Conservation (phyloP, 2,888 invertebrate species). For the Brachypalpus laphriformis region DNA sequence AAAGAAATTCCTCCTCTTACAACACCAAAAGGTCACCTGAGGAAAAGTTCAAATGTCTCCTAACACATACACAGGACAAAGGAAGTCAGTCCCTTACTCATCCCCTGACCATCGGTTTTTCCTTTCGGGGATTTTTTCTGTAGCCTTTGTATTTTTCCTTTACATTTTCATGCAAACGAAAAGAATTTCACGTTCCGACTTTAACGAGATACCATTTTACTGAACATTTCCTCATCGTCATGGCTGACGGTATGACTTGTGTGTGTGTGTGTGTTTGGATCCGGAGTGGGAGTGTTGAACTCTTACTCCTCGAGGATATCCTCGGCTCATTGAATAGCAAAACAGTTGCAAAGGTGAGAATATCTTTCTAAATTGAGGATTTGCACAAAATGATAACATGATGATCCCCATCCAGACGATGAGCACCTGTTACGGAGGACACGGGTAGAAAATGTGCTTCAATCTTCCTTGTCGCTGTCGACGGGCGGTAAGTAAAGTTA, state of each 20-base stretch:
- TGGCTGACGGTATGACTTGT: too few species aligned
- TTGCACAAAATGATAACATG: conserved; percentile 63
- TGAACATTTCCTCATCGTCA: conserved; percentile 10
- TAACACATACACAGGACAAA: not conserved
- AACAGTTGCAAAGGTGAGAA: conserved; percentile 68
- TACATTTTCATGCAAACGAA: conserved; percentile 26
- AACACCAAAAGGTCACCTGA: conserved; percentile 45
- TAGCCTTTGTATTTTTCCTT: not conserved
- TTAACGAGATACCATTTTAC: conserved; percentile 50
- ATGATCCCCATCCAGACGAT: conserved; percentile 52
- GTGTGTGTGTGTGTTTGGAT: not conserved
- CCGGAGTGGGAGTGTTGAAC: conserved; percentile 58
- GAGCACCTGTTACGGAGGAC: conserved; percentile 51
- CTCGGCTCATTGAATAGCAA: conserved; percentile 67
- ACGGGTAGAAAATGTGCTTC: conserved; percentile 22
- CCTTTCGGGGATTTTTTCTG: not conserved
- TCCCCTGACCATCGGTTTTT: conserved; percentile 44
- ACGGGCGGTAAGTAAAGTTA: not conserved
- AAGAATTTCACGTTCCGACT: conserved; percentile 20
- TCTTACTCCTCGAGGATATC: conserved; percentile 38
- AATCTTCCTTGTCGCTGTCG: not conserved
- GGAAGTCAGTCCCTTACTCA: not conserved
- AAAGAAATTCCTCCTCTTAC: not conserved
- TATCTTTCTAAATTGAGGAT: conserved; percentile 67
- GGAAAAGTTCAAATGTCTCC: conserved; percentile 36